phyloP scores from a whole-genome alignment of 2,888 invertebrate species.

The Chaitophorus viminalis region DNA sequence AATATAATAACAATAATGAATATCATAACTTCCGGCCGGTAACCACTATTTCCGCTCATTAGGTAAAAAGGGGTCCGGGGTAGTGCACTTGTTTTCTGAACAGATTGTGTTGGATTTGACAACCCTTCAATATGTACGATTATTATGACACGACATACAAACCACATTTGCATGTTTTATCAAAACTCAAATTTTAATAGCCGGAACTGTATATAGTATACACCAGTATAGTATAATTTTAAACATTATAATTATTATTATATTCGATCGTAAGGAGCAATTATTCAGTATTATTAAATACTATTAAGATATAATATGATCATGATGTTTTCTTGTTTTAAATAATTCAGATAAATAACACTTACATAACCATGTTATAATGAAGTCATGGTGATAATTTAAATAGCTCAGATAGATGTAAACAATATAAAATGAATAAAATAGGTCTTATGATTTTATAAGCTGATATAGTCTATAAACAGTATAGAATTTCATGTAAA shows the following conservation, averaged over 20 bases:
- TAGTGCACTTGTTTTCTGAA: slow-evolving; percentile 51
- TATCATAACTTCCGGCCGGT: slow-evolving; percentile 60
- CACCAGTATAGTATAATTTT: not conserved
- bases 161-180: slow-evolving; percentile 59
- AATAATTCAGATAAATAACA: not conserved
- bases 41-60: slow-evolving; percentile 61
- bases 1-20: slow-evolving; percentile 60
- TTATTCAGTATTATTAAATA: not conserved
- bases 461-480: too few species aligned
- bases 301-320: not conserved
- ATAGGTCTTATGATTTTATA: too few species aligned
- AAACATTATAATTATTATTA: too few species aligned
- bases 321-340: too few species aligned
- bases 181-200: slow-evolving; percentile 35
- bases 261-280: not conserved
- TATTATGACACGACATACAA: slow-evolving; percentile 42
- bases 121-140: slow-evolving; percentile 52
- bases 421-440: too few species aligned
- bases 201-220: slow-evolving; percentile 41
- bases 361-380: not conserved
- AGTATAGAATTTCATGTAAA: too few species aligned
- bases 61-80: slow-evolving; percentile 44
- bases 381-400: too few species aligned
- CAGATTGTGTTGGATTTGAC: slow-evolving; percentile 60
- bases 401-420: too few species aligned